These are phyloP conservation scores for Micropoecilia bifurca DNA, from an alignment of 2,797 vertebrate species.

Conservation along the genomic window DNA sequence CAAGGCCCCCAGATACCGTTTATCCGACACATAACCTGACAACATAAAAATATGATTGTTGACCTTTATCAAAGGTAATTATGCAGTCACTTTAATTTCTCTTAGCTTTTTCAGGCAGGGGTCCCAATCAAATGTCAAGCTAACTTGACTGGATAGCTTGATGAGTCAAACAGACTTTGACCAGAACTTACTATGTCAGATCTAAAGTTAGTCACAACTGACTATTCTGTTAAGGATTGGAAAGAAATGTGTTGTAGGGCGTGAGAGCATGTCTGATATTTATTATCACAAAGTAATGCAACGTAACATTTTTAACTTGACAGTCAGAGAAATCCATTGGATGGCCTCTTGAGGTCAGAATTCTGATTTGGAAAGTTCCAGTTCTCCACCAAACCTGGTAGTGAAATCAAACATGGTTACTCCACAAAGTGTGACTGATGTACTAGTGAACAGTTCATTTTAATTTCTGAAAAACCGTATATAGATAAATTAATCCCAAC, in stretches of 20 bases:
- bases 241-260: not conserved
- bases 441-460: not conserved
- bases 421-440: not conserved
- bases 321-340: not conserved
- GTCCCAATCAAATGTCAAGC: not conserved
- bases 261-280: not conserved
- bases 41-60: slow-evolving; percentile 5
- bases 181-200: not conserved
- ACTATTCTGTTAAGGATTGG: not conserved
- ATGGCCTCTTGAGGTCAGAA: not conserved
- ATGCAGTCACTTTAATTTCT: not conserved
- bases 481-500: not conserved
- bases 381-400: not conserved
- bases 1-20: slow-evolving; percentile 89
- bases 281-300: not conserved
- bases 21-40: slow-evolving; percentile 87
- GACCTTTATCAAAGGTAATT: not conserved
- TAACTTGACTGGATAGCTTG: not conserved
- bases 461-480: not conserved
- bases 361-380: not conserved
- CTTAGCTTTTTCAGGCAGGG: too few species aligned
- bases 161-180: not conserved
- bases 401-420: not conserved
- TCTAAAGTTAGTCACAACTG: not conserved
- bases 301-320: not conserved